Base-by-base conservation (phyloP, 1,140 invertebrate genomes). In the Neomicropteryx cornuta region DNA sequence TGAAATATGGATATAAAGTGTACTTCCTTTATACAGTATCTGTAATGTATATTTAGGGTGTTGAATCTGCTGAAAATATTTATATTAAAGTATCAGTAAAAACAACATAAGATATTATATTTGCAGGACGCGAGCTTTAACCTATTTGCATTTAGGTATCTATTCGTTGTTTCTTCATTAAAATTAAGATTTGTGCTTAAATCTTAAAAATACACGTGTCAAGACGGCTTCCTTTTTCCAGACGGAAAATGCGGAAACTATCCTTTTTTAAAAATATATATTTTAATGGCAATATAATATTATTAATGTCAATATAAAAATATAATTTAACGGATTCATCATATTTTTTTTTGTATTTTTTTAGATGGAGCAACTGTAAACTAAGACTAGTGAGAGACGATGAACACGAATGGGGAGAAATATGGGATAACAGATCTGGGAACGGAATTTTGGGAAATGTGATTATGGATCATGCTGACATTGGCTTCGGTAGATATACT, bases 371-470 rank as follows among this genome's bases (percentile, higher is more conserved):
- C 35, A 69, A 71, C 45, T 73, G 68, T 23, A 58, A 63, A 0
- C 45, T 66, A 16, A 50, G 61, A 45, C 50, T 73, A 21, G 46
- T 73, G 13, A 56, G 64, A 33, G 66, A 70, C 36, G 62, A 71
- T 35, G 51, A 53, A 18, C 55, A 68, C 18, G 52, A 71, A 48
- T 77, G 73, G 73, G 73, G 73, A 4, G 64, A 71, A 43, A 68
- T 75, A 36, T 73, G 63, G 44, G 62, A 70, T 13, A 76, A 77
- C 45, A 53, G 62, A 37, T 71, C 71, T 5, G 73, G 72, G 22
- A 62, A 68, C 37, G 74, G 74, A 3, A 54, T 75, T 19, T 43
- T 75, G 19, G 73, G 74, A n/a, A 70, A 66, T 46, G 54, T 77
- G 2, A 59, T 65, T 11, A 58, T 62, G 46, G 72, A 74, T 44